Percentiles rank a stretch among this genome's conserved stretches.
phyloP scores from a whole-genome alignment of 1,140 invertebrate species.

The Hetaerina americana region DNA sequence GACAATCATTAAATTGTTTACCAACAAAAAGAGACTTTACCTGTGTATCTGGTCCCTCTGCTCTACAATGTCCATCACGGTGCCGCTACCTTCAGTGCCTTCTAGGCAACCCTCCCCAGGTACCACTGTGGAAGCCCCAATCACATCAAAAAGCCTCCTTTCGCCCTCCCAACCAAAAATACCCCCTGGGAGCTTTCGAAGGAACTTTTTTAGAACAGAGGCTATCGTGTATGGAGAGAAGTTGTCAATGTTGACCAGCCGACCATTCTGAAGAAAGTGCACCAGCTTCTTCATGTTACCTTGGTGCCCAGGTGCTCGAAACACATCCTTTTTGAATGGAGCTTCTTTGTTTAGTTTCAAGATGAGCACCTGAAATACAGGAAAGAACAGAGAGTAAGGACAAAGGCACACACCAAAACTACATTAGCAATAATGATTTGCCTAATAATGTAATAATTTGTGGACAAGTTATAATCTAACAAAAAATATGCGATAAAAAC shows the following conservation, averaged over 20 bases:
- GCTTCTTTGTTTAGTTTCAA: conserved; percentile 91
- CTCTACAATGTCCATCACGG: conserved; percentile 53
- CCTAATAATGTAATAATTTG: not conserved
- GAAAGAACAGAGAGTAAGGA: conserved; percentile 9
- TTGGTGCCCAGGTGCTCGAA: conserved; percentile 86
- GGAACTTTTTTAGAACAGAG: conserved; percentile 93
- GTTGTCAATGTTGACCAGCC: conserved; percentile 93
- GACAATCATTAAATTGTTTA: too few species aligned
- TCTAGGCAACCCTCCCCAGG: conserved; percentile 21
- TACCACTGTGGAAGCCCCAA: conserved; percentile 36
- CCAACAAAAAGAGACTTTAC: too few species aligned
- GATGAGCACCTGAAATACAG: conserved; percentile 59
- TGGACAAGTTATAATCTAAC: conserved; percentile 6
- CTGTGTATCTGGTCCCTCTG: conserved; percentile 85
- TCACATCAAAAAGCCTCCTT: conserved; percentile 75
- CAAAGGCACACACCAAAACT: too few species aligned
- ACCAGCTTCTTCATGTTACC: conserved; percentile 93
- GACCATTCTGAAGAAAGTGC: conserved; percentile 85
- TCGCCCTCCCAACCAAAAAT: conserved; percentile 84
- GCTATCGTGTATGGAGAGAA: conserved; percentile 97
- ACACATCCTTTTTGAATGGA: conserved; percentile 82
- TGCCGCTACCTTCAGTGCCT: not conserved
- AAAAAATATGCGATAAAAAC: too few species aligned
- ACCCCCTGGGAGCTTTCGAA: conserved; percentile 92
- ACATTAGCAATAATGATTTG: too few species aligned